Base-by-base conservation (phyloP, 2,888 invertebrate genomes). In the Magallana nippona region DNA sequence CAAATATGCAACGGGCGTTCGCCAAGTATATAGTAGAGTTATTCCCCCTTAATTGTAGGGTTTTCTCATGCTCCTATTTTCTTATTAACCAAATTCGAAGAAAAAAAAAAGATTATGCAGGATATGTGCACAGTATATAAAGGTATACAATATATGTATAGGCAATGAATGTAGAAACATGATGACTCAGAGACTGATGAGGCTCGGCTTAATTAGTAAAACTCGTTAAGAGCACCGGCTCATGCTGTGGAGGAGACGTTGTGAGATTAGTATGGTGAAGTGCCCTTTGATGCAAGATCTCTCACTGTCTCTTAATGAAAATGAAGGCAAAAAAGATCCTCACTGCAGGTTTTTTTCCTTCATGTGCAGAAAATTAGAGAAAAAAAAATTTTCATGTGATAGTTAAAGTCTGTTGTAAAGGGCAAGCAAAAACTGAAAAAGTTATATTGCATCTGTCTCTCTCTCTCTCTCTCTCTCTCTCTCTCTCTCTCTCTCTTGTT, bases 81-180 rank as follows among this genome's bases (percentile, higher is more conserved):
- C 71, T 71, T 71, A 27, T 71, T 71, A 71, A 71, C 71, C 71
- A 71, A 71, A 71, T 71, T 71, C 32, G 32, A 71, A 71, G 27
- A 71, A 71, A 71, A 27, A 11, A 13, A 32, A 15, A 27, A 22
- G 71, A 71, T 32, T 22, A 15, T 27, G 5, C 5, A 71, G 22
- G 15, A 27, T 71, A 19, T 71, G 1, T 71, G 13, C 32, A 71
- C 71, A 71, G 44, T 44, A 44, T 44, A 44, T 44, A 44, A 44
- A 44, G 44, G 44, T 44, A 44, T 44, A 44, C 27, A 32, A 13
- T 71, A 71, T 32, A 44, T 8, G 44, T 44, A 44, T 44, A 44
- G 44, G 44, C 44, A 44, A 44, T 44, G 13, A 32, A 13, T 71
- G 32, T 32, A 32, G 71, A 27, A 71, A 22, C 32, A 22, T 32